Percentiles rank a stretch among this genome's conserved stretches.
Evolutionary conservation across 2,888 invertebrate genomes (phyloP).

Genomic region (Harpalus rufipes): DNA sequence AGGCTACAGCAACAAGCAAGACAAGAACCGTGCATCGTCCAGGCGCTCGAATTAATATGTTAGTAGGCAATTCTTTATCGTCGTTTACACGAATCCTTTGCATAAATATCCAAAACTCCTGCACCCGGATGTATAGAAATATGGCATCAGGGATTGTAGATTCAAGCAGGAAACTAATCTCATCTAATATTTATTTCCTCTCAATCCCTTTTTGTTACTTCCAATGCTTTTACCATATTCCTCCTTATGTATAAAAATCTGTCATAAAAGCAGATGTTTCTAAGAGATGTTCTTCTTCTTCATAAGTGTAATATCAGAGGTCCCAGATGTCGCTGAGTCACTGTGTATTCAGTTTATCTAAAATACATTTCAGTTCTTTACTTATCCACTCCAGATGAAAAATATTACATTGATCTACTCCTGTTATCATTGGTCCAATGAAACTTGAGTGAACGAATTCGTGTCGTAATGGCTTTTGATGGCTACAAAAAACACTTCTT

Average conservation of each 20-base stretch:
- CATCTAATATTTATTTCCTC: slow-evolving; percentile 65
- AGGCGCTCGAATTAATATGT: slow-evolving; percentile 56
- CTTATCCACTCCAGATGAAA: slow-evolving; percentile 31
- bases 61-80: slow-evolving; percentile 63
- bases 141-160: slow-evolving; percentile 64
- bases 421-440: slow-evolving; percentile 29
- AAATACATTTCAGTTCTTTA: slow-evolving; percentile 26
- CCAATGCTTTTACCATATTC: slow-evolving; percentile 35
- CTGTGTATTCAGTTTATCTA: slow-evolving; percentile 17
- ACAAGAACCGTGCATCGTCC: slow-evolving; percentile 21
- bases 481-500: slow-evolving; percentile 27
- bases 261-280: slow-evolving; percentile 63
- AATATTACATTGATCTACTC: slow-evolving; percentile 24
- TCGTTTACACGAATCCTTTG: slow-evolving; percentile 63
- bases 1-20: slow-evolving; percentile 5
- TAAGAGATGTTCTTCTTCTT: slow-evolving; percentile 28
- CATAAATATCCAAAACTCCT: slow-evolving; percentile 62
- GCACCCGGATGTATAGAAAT: slow-evolving; percentile 63
- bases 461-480: slow-evolving; percentile 40
- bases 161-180: slow-evolving; percentile 61
- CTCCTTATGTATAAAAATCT: slow-evolving; percentile 48
- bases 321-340: slow-evolving; percentile 36
- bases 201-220: slow-evolving; percentile 58
- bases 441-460: slow-evolving; percentile 45
- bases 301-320: slow-evolving; percentile 31